Evolutionary conservation across 64 coral and sea anemone genomes (phyloP).

Genomic region (Montipora sp.): DNA sequence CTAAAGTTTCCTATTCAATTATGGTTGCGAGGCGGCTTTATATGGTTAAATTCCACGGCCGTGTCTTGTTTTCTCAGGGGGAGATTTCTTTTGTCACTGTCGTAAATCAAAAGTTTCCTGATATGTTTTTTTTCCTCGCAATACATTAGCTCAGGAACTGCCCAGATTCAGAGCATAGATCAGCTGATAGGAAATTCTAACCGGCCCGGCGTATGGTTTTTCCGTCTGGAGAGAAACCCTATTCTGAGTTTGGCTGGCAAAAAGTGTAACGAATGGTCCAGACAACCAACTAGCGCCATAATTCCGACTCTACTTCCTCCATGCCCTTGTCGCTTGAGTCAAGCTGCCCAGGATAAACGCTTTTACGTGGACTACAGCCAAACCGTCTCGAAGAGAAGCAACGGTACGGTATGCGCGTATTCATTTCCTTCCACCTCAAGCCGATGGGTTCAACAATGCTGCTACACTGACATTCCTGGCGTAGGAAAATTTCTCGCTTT

Average conservation of each 20-base stretch:
- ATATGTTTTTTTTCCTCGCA: not conserved
- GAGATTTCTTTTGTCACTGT: too few species aligned
- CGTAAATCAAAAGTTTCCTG: too few species aligned
- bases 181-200: constrained; percentile 49
- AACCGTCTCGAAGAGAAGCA: not conserved
- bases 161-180: constrained; percentile 30
- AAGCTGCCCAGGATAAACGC: not conserved
- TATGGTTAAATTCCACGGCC: too few species aligned
- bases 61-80: too few species aligned
- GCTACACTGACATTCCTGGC: constrained; percentile 43
- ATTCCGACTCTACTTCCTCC: constrained; percentile 26
- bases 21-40: too few species aligned
- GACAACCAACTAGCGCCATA: constrained; percentile 10
- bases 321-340: constrained; percentile 54
- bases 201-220: constrained; percentile 52
- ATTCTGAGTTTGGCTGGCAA: not conserved
- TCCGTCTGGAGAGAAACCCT: constrained; percentile 36
- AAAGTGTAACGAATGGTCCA: constrained; percentile 64
- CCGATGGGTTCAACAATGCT: constrained; percentile 64
- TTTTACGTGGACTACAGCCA: constrained; percentile 29
- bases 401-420: constrained; percentile 36
- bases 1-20: too few species aligned
- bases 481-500: constrained; percentile 33
- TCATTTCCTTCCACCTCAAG: not conserved
- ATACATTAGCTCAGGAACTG: constrained; percentile 48